Conservation (phyloP, 2,113 vertebrate genomes). For the Talpa occidentalis region DNA sequence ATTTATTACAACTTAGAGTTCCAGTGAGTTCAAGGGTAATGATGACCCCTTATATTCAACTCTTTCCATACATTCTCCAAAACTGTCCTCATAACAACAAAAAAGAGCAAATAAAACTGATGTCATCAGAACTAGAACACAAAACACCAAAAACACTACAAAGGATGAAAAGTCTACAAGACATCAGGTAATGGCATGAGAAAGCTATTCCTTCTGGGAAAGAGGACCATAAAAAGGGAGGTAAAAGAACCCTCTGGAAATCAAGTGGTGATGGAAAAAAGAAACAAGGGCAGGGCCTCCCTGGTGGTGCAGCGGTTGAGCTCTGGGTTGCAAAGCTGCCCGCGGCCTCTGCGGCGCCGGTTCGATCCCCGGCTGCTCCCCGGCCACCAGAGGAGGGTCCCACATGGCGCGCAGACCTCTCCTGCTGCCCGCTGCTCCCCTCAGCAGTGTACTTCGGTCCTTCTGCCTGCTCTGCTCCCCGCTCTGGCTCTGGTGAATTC, state of each 20-base stretch:
- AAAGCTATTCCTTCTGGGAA: neutral
- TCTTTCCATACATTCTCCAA: neutral
- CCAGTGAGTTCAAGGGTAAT: neutral
- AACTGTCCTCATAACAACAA: neutral
- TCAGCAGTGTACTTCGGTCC: no score
- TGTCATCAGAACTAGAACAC: neutral
- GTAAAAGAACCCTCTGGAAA: neutral
- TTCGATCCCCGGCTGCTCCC: no score
- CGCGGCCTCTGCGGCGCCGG: no score
- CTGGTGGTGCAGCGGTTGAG: no score
- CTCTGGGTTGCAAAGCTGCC: no score
- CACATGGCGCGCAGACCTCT: no score
- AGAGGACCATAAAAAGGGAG: neutral
- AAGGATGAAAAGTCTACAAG: neutral
- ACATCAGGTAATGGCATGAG: neutral
- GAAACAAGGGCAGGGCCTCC: no score
- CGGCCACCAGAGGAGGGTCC: no score
- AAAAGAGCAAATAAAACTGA: neutral
- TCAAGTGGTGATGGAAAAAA: neutral
- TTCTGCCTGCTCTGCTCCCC: no score
- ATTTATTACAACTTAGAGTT: neutral
- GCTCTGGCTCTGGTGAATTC: no score
- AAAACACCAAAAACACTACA: neutral
- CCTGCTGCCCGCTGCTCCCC: no score
- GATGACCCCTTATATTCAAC: neutral